Percentiles rank a stretch among this genome's conserved stretches.
Conservation (phyloP, 2,797 vertebrate species). For the Alcedo atthis region DNA sequence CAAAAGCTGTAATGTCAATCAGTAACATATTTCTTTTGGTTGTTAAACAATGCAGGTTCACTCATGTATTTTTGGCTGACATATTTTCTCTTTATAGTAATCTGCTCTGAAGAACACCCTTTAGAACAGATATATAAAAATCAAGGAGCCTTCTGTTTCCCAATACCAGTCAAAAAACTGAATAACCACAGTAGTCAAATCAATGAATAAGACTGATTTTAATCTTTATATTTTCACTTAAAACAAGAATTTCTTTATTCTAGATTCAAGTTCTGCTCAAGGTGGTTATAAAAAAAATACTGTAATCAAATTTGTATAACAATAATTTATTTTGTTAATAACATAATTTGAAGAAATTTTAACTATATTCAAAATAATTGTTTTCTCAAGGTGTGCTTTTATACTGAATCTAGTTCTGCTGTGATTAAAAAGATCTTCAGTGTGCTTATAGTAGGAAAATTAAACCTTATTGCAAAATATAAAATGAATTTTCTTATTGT, state of each 20-base stretch:
- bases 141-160: neutral
- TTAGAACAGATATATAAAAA: neutral
- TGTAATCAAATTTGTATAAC: neutral
- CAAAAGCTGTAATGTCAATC: neutral
- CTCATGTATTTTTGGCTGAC: neutral
- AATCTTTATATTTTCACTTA: neutral
- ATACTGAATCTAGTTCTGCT: neutral
- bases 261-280: neutral
- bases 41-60: neutral
- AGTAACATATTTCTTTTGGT: neutral
- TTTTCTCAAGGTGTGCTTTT: neutral
- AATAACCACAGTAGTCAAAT: neutral
- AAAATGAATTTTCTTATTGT: neutral
- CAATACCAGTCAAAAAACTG: neutral
- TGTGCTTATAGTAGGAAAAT: neutral
- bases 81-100: neutral
- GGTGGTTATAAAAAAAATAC: neutral
- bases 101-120: neutral
- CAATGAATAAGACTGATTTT: neutral
- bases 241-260: neutral
- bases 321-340: neutral
- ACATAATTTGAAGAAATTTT: no score
- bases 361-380: neutral
- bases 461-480: neutral
- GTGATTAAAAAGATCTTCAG: neutral